Conservation (phyloP, 2,113 vertebrate species). For the Hystrix cristata region DNA sequence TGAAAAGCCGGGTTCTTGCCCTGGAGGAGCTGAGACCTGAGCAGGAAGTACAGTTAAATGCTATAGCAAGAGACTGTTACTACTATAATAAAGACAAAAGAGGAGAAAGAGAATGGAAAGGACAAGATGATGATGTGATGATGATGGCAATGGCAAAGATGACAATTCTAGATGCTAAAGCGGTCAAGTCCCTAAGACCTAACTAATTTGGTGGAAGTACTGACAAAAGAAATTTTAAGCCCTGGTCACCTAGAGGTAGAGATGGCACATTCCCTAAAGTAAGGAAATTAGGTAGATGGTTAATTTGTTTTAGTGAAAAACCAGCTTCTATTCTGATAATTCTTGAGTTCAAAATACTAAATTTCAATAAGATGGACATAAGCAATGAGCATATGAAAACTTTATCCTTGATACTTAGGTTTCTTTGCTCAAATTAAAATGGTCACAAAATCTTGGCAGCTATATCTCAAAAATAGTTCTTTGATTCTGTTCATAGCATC, state of each 20-base stretch:
- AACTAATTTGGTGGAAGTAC: not conserved
- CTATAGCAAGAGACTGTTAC: not conserved
- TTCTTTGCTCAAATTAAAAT: constrained; percentile 40
- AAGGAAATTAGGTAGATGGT: not conserved
- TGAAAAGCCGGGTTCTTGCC: constrained; percentile 1
- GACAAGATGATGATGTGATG: not conserved
- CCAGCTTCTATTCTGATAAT: not conserved
- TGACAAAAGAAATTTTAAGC: not conserved
- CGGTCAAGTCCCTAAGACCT: not conserved
- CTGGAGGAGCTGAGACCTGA: constrained; percentile 11
- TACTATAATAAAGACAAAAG: not conserved
- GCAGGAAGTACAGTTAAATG: not conserved
- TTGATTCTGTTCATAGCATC: not conserved
- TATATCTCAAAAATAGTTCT: constrained; percentile 2
- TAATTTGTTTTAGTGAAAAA: constrained; percentile 8
- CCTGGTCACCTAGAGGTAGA: not conserved
- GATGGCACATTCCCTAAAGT: not conserved
- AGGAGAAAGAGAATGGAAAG: not conserved
- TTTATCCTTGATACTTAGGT: not conserved
- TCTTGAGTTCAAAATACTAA: constrained; percentile 18
- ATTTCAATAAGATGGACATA: not conserved
- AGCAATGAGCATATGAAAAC: not conserved
- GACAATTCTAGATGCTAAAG: not conserved
- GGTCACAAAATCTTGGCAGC: constrained; percentile 17
- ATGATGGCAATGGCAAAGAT: not conserved